Conservation (phyloP, 2,797 vertebrate genomes). For the Echiichthys vipera region DNA sequence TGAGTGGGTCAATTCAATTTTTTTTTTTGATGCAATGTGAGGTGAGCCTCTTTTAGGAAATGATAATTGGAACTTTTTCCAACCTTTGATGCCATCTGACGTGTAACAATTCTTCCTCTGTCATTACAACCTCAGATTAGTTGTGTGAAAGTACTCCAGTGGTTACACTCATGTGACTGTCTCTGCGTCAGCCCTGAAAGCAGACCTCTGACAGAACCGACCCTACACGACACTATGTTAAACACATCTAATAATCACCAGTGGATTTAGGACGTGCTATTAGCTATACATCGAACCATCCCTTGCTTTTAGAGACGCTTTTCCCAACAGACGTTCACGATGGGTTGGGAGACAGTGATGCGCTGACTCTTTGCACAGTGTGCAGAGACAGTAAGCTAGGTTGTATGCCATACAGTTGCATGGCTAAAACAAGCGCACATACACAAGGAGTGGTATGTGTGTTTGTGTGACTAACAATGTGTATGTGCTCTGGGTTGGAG, state of each 20-base stretch:
- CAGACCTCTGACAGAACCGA: conserved; percentile 45
- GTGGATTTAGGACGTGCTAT: conserved; percentile 67
- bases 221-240: conserved; percentile 65
- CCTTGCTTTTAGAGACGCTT: conserved; percentile 62
- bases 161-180: conserved; percentile 61
- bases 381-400: conserved; percentile 78
- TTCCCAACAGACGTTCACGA: conserved; percentile 62
- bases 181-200: conserved; percentile 44
- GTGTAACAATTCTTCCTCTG: conserved; percentile 51
- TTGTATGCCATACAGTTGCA: conserved; percentile 73
- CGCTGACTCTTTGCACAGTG: conserved; percentile 51
- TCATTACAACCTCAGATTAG: conserved; percentile 47
- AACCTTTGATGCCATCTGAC: conserved; percentile 29
- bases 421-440: conserved; percentile 79
- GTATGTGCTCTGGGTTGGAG: conserved; percentile 74
- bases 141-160: conserved; percentile 63
- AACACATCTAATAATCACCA: conserved; percentile 69
- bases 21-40: conserved; percentile 52
- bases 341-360: conserved; percentile 75
- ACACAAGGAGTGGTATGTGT: conserved; percentile 76
- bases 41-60: conserved; percentile 47
- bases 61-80: conserved; percentile 49
- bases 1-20: conserved; percentile 50
- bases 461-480: conserved; percentile 76
- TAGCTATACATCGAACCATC: conserved; percentile 65